A percentile compares a stretch with the other conserved stretches of the same genome.
Conservation (phyloP, 2,888 invertebrate species). For the Trisateles emortualis region DNA sequence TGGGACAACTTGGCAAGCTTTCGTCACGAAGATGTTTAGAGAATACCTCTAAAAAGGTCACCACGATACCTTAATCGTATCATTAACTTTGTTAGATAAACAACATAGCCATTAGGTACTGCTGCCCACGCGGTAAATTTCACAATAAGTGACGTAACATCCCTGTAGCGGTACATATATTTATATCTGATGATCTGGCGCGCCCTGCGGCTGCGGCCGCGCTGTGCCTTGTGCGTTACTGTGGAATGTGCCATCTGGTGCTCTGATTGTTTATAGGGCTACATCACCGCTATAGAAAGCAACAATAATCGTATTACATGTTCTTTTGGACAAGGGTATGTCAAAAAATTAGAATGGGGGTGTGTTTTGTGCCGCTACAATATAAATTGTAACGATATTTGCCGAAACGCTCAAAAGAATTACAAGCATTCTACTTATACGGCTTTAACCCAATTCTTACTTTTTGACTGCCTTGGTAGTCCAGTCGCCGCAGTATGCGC, state of each 20-base stretch:
- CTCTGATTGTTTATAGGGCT: conserved; percentile 43
- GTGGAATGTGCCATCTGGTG: conserved; percentile 51
- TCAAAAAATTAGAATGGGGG: too few relatives aligned
- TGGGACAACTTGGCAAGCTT: too few relatives aligned
- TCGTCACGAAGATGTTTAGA: background rate
- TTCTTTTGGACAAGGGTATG: background rate
- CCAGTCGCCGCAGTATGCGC: too few relatives aligned
- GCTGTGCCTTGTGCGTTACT: conserved; percentile 16
- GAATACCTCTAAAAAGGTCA: background rate
- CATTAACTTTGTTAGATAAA: background rate
- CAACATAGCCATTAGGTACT: conserved; percentile 3
- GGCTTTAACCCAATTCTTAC: too few relatives aligned
- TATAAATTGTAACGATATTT: too few relatives aligned
- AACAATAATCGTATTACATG: background rate
- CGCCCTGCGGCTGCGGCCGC: conserved; percentile 43
- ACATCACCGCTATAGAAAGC: conserved; percentile 1
- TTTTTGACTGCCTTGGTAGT: too few relatives aligned
- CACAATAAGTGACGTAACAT: conserved; percentile 53
- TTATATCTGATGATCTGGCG: conserved; percentile 51
- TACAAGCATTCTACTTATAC: too few relatives aligned
- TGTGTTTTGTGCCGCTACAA: too few relatives aligned
- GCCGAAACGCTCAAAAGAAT: too few relatives aligned
- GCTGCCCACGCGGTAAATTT: conserved; percentile 8
- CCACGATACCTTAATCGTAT: background rate
- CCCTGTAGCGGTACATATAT: conserved; percentile 50